phyloP scores from a whole-genome alignment of 2,888 invertebrate species.

The Hypselothyrea guttata region DNA sequence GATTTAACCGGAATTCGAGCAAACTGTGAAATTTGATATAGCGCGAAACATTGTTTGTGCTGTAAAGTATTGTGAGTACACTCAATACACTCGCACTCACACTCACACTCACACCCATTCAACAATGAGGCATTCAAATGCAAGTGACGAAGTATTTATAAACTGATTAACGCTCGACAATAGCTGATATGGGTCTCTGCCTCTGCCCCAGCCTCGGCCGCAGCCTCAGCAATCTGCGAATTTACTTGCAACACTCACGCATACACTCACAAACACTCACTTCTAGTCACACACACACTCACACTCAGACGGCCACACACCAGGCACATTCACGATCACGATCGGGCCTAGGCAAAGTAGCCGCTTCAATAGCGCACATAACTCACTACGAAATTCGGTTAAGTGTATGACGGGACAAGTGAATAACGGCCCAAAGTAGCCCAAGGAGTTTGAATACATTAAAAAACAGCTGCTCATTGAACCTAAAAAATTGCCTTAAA shows the following conservation, averaged over 20 bases:
- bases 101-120: background rate
- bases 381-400: background rate
- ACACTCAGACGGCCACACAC: conserved; percentile 44
- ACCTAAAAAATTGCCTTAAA: too few relatives aligned
- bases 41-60: conserved; percentile 38
- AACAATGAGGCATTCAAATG: conserved; percentile 43
- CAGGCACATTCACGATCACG: conserved; percentile 5
- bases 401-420: conserved; percentile 27
- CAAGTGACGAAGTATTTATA: conserved; percentile 74
- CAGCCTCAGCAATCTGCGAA: too few relatives aligned
- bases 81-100: background rate
- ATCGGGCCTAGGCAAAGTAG: conserved; percentile 57
- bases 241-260: background rate
- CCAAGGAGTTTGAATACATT: conserved; percentile 2
- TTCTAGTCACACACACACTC: conserved; percentile 22
- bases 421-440: conserved; percentile 31
- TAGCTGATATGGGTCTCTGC: conserved; percentile 70
- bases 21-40: conserved; percentile 62
- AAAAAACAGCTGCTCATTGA: background rate
- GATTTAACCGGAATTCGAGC: conserved; percentile 61
- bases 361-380: conserved; percentile 45
- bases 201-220: conserved; percentile 10
- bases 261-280: too few relatives aligned
- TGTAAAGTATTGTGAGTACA: conserved; percentile 45
- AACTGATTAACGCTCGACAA: conserved; percentile 72